A percentile compares a stretch with the other conserved stretches of the same genome.
These are phyloP conservation scores for Drosophila lacteicornis DNA, from an alignment of 1,140 invertebrate species.

Conservation along the genomic window DNA sequence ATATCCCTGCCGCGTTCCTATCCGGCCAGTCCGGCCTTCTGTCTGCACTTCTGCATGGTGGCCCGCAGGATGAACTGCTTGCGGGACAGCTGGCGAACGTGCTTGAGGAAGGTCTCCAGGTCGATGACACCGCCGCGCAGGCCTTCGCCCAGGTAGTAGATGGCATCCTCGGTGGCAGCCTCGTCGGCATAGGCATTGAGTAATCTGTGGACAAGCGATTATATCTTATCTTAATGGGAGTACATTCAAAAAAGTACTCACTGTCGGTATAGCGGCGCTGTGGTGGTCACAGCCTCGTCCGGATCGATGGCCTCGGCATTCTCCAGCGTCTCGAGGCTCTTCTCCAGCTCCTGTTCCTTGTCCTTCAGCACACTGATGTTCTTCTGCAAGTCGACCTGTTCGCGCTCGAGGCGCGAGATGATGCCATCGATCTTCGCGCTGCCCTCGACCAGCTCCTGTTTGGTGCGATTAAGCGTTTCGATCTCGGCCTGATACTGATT, in stretches of 20 bases:
- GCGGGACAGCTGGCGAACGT: slow-evolving; percentile 96
- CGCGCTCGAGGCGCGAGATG: slow-evolving; percentile 92
- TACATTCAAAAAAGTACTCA: slow-evolving; percentile 78
- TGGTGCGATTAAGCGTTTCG: slow-evolving; percentile 94
- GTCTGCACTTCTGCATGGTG: slow-evolving; percentile 97
- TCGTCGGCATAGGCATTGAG: slow-evolving; percentile 98
- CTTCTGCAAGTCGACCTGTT: slow-evolving; percentile 94
- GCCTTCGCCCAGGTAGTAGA: slow-evolving; percentile 99
- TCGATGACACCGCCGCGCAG: slow-evolving; percentile 96
- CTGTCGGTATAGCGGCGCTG: slow-evolving; percentile 98
- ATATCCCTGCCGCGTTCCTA: slow-evolving; percentile 74
- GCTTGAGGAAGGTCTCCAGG: slow-evolving; percentile 98
- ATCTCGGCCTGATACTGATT: slow-evolving; percentile 96
- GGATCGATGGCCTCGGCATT: slow-evolving; percentile 94
- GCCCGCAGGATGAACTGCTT: slow-evolving; percentile 98
- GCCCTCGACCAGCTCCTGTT: slow-evolving; percentile 94
- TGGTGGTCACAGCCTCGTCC: slow-evolving; percentile 98
- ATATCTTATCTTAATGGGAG: not conserved
- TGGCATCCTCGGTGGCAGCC: slow-evolving; percentile 98
- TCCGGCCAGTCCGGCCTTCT: slow-evolving; percentile 95
- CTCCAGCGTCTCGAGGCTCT: slow-evolving; percentile 91
- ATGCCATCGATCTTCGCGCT: slow-evolving; percentile 93
- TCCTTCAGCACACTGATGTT: slow-evolving; percentile 93
- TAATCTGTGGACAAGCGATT: slow-evolving; percentile 87
- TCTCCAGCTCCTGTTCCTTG: slow-evolving; percentile 94